A percentile compares a stretch with the other conserved stretches of the same genome.
phyloP scores from a whole-genome alignment of 2,888 invertebrate species.

The Philonicus albiceps region DNA sequence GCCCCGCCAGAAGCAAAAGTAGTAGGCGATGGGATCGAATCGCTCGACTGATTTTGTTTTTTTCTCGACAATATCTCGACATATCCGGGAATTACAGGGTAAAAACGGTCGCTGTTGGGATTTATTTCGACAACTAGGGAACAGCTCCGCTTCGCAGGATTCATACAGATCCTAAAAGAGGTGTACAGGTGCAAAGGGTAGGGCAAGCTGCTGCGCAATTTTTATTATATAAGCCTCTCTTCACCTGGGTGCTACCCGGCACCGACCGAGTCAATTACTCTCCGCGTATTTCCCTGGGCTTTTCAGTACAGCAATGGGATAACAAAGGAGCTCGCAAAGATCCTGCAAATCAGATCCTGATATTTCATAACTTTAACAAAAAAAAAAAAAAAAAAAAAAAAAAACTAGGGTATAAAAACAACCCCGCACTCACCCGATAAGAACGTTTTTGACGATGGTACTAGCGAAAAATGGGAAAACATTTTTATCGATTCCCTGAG shows the following conservation, averaged over 20 bases:
- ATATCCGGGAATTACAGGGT: background rate
- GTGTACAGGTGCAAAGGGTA: background rate
- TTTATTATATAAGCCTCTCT: background rate
- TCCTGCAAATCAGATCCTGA: background rate
- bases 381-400: background rate
- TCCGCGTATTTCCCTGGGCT: background rate
- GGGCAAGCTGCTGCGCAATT: background rate
- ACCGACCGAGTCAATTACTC: background rate
- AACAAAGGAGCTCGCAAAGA: background rate
- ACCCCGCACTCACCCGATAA: background rate
- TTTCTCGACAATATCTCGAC: background rate
- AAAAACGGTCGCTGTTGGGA: background rate
- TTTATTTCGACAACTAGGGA: background rate
- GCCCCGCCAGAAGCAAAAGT: background rate
- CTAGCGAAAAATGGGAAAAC: background rate
- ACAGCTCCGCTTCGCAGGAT: background rate
- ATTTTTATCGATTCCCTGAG: background rate
- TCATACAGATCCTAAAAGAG: background rate
- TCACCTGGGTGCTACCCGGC: background rate
- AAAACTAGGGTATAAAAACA: background rate
- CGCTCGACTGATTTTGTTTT: background rate
- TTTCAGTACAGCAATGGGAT: background rate
- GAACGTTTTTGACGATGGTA: background rate
- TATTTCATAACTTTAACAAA: background rate
- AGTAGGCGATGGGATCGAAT: background rate